Base-by-base conservation (phyloP, 2,888 invertebrate genomes). In the Ganaspis brasiliensis region DNA sequence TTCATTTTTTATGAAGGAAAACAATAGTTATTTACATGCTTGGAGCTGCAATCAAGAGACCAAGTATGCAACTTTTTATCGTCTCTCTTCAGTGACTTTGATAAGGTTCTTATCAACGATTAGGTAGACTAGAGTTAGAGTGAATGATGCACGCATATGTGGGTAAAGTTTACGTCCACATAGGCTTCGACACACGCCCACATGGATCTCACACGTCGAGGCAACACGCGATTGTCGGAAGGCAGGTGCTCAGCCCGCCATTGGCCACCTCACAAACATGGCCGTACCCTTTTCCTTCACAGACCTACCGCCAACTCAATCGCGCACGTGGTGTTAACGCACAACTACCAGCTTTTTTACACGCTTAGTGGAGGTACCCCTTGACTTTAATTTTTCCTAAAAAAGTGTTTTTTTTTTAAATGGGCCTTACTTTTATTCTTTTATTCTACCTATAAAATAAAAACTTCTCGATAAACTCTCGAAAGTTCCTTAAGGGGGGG, bases 241-340 rank as follows among this genome's bases (percentile, higher is more conserved):
- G 91, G 91, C 90, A 91, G 91, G 91, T 91, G 91, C 89, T 89
- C 87, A 84, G 87, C 81, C 89, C 89, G 90, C 91, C 90, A 91
- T 91, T 91, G 91, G 91, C 90, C 89, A 89, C 88, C 89, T 89
- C 88, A 88, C 88, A 89, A 91, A 90, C 89, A 91, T 91, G 91
- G 91, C 91, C 91, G 89, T 87, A 84, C 87, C 86, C 89, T 88
- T 88, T 89, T 85, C 83, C 81, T 81, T 85, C 85, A 78, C 78
- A 78, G 78, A 80, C 79, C 80, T 81, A 84, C 85, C 84, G 83
- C 85, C 80, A 82, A 87, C 81, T 87, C 87, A 83, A 83, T 80
- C 81, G 82, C 83, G 79, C 83, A 82, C 81, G 82, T 78, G 82
- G 84, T 84, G 84, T 87, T 87, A 87, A 85, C 80, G 81, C 85